Evolutionary conservation across 1,140 invertebrate species (phyloP).

Genomic region (Drosophila subpulchrella): DNA sequence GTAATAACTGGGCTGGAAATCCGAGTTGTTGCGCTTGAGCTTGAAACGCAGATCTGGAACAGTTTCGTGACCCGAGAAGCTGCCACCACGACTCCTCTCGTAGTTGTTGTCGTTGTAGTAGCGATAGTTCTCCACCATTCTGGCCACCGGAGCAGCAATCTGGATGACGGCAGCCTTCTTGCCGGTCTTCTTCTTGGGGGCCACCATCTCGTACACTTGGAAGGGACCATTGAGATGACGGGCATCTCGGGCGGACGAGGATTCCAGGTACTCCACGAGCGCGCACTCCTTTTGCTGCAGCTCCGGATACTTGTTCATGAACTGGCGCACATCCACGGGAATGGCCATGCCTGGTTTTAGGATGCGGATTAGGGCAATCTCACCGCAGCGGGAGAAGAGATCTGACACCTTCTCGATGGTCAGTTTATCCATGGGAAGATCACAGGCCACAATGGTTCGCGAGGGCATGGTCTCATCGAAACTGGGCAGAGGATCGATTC

Average conservation of each 20-base stretch:
- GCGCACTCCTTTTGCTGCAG: constrained; percentile 93
- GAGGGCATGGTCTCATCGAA: constrained; percentile 96
- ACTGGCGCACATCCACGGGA: constrained; percentile 94
- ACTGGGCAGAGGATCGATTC: constrained; percentile 93
- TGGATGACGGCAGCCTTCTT: constrained; percentile 82
- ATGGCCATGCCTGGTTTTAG: constrained; percentile 94
- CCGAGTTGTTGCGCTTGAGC: constrained; percentile 80
- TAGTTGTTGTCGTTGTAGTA: constrained; percentile 76
- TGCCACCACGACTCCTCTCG: constrained; percentile 79
- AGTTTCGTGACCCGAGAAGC: constrained; percentile 75
- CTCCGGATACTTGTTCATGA: constrained; percentile 95
- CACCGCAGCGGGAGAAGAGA: constrained; percentile 93
- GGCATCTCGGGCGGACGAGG: constrained; percentile 92
- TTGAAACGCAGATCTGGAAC: constrained; percentile 73
- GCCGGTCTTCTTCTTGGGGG: constrained; percentile 84
- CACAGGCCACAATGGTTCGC: constrained; percentile 94
- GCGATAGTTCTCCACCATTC: constrained; percentile 84
- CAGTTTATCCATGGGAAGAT: constrained; percentile 92
- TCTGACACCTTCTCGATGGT: constrained; percentile 95
- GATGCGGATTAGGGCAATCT: constrained; percentile 94
- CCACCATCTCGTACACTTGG: constrained; percentile 82
- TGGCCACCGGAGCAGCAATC: constrained; percentile 71
- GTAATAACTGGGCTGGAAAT: constrained; percentile 73
- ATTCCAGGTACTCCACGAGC: constrained; percentile 94
- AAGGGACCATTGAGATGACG: constrained; percentile 86